Evolutionary conservation across 2,888 invertebrate species (phyloP), one percentile per base, ranked within the genome.

Genomic region (Yponomeuta sedellus): DNA sequence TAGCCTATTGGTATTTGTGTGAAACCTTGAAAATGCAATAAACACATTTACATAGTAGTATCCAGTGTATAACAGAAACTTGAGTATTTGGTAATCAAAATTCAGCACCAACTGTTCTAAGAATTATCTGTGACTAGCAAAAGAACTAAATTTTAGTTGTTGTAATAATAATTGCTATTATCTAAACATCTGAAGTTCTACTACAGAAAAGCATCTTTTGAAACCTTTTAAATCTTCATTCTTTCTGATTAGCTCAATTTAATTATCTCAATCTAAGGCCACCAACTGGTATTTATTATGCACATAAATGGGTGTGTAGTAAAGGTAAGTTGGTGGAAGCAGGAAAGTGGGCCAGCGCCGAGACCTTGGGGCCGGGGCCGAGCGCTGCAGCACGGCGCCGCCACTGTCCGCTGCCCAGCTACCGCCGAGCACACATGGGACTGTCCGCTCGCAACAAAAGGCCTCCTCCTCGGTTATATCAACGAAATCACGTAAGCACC

Each of bases 361-460:
- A 20, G 59, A 25, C 59, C 59, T 59, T 59, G 25, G 59, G 11
- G 59, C 20, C 57, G n/a, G 16, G 20, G 59, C 22, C 59, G 20
- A 11, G 39, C 19, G 22, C 39, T 39, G 40, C 20, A 19, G 44
- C 22, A 5, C 34, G 12, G 61, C 16, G 6, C 61, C 25, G 61
- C 11, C 40, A 40, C 39, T n/a, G 19, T 0, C 20, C n/a, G 34
- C 66, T 64, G 65, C 62, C 40, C 66, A 64, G 28, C 69, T 75
- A 73, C 77, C 82, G 83, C 81, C 82, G 81, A 80, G 79, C 82
- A 86, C 88, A 85, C 88, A 88, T 88, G 89, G n/a, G 88, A 52
- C 44, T 12, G 12, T 85, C 84, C 25, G 81, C 80, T 76, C 12
- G 10, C 56, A n/a, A 19, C 70, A 69, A 66, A 71, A 63, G 44